Percentiles rank a stretch among this genome's conserved stretches.
These are phyloP conservation scores for Ahaetulla prasina DNA, from an alignment of 2,113 vertebrate genomes.

Conservation along the genomic window DNA sequence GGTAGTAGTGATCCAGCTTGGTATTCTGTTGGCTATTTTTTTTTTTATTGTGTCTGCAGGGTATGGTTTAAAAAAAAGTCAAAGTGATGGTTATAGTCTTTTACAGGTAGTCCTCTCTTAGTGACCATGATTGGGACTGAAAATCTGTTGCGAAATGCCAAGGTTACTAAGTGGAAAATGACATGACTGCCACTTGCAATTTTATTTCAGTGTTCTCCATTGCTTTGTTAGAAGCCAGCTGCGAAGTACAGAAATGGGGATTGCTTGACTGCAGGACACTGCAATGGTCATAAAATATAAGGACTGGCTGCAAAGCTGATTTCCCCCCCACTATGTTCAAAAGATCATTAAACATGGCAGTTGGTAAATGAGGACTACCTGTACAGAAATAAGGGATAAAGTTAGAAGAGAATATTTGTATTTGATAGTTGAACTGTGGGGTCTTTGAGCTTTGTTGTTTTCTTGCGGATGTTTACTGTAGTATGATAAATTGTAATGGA, in stretches of 20 bases:
- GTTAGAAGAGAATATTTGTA: conserved; percentile 3
- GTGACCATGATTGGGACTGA: neutral
- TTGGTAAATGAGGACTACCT: neutral
- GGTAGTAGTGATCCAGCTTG: neutral
- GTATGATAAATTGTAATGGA: conserved; percentile 14
- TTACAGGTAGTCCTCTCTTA: neutral
- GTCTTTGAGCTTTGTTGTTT: neutral
- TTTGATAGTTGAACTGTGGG: neutral
- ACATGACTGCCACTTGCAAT: neutral
- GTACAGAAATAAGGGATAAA: neutral
- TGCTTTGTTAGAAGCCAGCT: neutral
- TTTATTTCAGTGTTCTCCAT: neutral
- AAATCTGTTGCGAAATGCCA: neutral
- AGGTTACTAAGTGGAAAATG: neutral
- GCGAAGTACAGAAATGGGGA: neutral
- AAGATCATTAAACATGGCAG: neutral
- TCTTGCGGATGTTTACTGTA: conserved; percentile 25
- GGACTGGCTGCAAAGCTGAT: neutral
- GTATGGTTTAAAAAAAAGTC: neutral
- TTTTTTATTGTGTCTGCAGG: neutral
- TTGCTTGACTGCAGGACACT: neutral
- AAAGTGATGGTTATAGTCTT: neutral
- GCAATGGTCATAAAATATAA: neutral
- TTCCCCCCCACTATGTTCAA: neutral
- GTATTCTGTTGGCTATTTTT: neutral